Conservation (phyloP, 2,797 vertebrate species). For the Crypturellus tataupa region DNA sequence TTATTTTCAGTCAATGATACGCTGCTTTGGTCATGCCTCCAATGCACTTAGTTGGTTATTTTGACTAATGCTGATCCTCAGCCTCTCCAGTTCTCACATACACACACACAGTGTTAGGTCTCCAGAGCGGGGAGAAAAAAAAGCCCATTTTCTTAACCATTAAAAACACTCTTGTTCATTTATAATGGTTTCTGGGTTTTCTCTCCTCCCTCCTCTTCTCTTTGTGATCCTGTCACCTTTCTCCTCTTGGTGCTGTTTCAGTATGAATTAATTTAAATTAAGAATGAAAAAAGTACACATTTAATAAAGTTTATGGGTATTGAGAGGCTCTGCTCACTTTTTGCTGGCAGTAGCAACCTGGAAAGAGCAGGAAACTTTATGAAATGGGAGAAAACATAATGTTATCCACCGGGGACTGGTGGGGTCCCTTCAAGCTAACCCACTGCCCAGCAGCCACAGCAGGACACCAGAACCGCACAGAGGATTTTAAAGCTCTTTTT, state of each 20-base stretch:
- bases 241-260: constrained; percentile 68
- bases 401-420: background rate
- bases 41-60: background rate
- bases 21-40: background rate
- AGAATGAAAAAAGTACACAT: constrained; percentile 72
- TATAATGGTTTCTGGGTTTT: constrained; percentile 34
- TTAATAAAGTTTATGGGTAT: constrained; percentile 79
- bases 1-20: background rate
- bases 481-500: too few species aligned
- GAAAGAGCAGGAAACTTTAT: background rate
- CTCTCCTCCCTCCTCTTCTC: constrained; percentile 26
- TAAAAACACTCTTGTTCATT: background rate
- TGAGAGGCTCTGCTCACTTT: constrained; percentile 64
- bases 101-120: background rate
- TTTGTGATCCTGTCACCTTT: constrained; percentile 47
- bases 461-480: too few species aligned
- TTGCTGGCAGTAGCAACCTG: constrained; percentile 48
- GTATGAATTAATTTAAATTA: constrained; percentile 67
- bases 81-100: background rate
- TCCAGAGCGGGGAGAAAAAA: background rate
- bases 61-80: background rate
- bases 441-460: rapidly evolving
- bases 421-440: background rate
- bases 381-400: background rate
- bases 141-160: constrained; percentile 14